Percentiles rank a stretch among this genome's conserved stretches.
Evolutionary conservation across 2,888 invertebrate species (phyloP).

Genomic region (Lobophora halterata): DNA sequence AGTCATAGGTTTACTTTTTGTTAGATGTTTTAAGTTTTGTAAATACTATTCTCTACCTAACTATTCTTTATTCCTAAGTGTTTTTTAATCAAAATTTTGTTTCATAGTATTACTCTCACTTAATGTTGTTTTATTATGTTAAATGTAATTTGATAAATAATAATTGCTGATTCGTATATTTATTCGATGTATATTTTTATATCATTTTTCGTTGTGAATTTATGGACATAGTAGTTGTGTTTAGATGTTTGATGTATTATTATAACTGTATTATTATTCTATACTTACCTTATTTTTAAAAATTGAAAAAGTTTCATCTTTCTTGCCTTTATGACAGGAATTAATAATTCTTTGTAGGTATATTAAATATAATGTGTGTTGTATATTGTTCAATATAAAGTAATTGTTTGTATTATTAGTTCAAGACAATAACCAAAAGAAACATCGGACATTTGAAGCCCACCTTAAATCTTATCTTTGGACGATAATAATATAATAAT

Average conservation of each 20-base stretch:
- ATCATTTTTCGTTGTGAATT: slow-evolving; percentile 61
- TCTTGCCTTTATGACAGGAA: slow-evolving; percentile 36
- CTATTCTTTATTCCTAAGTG: slow-evolving; percentile 65
- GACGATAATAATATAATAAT: slow-evolving; percentile 18
- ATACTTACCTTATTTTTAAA: slow-evolving; percentile 36
- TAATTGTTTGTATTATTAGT: slow-evolving; percentile 49
- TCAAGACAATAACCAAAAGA: slow-evolving; percentile 45
- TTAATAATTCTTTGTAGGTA: slow-evolving; percentile 27
- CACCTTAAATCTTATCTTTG: slow-evolving; percentile 41
- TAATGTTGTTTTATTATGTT: slow-evolving; percentile 67
- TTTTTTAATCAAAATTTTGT: slow-evolving; percentile 67
- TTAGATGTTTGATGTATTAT: slow-evolving; percentile 56
- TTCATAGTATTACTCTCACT: slow-evolving; percentile 71
- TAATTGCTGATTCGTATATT: slow-evolving; percentile 66
- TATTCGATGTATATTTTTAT: slow-evolving; percentile 73
- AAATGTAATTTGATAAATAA: slow-evolving; percentile 56
- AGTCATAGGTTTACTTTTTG: slow-evolving; percentile 76
- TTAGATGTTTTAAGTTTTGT: slow-evolving; percentile 72
- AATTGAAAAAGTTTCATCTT: slow-evolving; percentile 63
- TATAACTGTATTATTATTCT: slow-evolving; percentile 40
- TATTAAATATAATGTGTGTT: slow-evolving; percentile 34
- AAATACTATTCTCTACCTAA: no score
- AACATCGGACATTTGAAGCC: slow-evolving; percentile 55
- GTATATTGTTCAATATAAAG: slow-evolving; percentile 45
- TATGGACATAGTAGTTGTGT: slow-evolving; percentile 55